Base-by-base conservation (phyloP, 2,113 vertebrate species). In the Pithys albifrons region DNA sequence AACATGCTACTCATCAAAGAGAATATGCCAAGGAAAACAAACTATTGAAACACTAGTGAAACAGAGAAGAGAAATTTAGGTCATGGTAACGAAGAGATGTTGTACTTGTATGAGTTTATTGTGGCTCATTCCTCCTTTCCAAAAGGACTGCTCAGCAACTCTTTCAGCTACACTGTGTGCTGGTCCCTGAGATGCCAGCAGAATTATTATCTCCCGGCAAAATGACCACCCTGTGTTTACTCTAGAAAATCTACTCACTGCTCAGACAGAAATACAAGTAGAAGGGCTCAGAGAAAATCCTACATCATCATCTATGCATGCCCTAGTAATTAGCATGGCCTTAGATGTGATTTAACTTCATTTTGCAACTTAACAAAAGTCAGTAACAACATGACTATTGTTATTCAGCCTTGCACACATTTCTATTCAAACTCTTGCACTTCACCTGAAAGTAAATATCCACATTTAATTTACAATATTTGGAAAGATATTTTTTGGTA, bases 361-460 rank as follows among this genome's bases (percentile, higher is more conserved):
- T 55, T 82, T 33, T 28, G 85, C 41, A 77, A 77, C 73, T 92
- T 73, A 83, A 88, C 45, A 79, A 45, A 95, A 95, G 37, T 57
- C 49, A 65, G 18, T 49, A 75, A 48, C 39, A 51, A 23, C 20
- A 28, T 29, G 23, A 55, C 49, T 82, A 24, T 4, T 54, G 45
- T 45, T 80, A 88, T 43, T 85, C 37, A 88, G 48, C 41, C 71
- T 85, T 76, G 65, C 20, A 76, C 10, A 64, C 24, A 54, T 29
- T 86, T 79, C 69, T 74, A 69, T 45, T 78, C 19, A 52, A 93
- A 92, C 39, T 92, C 52, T 55, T 64, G 49, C 5, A 66, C 48
- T 85, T 84, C 29, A 87, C 20, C 58, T 86, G 84, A 88, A 93
- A 93, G 66, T 87, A 91, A 93, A 31, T 58, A 74, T 58, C 64